phyloP scores from a whole-genome alignment of 2,888 invertebrate genomes.

The Leptarthrus brevirostris region DNA sequence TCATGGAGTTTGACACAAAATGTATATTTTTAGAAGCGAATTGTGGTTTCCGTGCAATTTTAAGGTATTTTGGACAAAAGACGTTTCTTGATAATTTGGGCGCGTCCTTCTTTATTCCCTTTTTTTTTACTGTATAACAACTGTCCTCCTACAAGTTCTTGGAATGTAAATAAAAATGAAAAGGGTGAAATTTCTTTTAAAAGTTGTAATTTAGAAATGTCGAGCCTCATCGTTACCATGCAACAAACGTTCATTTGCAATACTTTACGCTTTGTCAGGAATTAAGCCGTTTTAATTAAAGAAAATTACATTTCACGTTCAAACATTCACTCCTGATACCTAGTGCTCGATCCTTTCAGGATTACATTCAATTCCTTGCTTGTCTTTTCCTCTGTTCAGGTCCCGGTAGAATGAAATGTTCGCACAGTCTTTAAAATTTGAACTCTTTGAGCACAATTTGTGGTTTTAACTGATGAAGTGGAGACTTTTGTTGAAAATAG shows the following conservation, averaged over 20 bases:
- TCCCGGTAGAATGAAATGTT: background rate
- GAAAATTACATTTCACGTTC: slow-evolving; percentile 2
- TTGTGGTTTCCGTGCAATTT: no score
- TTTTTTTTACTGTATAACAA: no score
- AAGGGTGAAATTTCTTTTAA: no score
- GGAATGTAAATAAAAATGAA: no score
- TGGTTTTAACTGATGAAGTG: background rate
- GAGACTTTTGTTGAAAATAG: no score
- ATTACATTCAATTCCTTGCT: slow-evolving; percentile 12
- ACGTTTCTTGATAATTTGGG: no score
- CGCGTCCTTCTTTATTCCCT: no score
- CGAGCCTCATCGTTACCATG: background rate
- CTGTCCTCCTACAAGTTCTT: no score
- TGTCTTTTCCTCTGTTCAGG: slow-evolving; percentile 6
- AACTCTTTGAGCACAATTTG: background rate
- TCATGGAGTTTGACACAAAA: no score
- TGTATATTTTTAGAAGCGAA: no score
- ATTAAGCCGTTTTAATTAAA: slow-evolving; percentile 7
- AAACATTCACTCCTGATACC: background rate
- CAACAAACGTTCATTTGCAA: background rate
- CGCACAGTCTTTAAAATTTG: slow-evolving; percentile 1
- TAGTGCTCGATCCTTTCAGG: background rate
- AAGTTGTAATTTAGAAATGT: no score
- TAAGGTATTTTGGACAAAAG: no score
- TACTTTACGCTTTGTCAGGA: background rate